Base-by-base conservation (phyloP, 1,140 invertebrate genomes). In the Bemisia tabaci region DNA sequence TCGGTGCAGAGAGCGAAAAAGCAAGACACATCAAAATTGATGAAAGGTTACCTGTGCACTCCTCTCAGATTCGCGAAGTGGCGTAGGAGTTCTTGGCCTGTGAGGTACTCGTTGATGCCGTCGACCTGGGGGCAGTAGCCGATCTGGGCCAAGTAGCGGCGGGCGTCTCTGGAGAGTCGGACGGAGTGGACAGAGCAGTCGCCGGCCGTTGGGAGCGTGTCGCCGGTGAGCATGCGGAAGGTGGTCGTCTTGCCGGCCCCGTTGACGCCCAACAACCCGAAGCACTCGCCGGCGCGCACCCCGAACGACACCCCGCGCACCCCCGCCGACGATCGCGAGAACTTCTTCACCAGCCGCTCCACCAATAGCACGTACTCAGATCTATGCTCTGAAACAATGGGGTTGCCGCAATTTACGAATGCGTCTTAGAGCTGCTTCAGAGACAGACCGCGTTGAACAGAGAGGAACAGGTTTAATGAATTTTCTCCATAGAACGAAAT, bases 211-310 rank as follows among this genome's bases (percentile, higher is more conserved):
- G 69, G 66, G 33, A 67, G 33, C 21, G 59, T 65, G 22, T 69
- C 68, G 21, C 94, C 94, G 1, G 92, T 95, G 66, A 94, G 77
- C 89, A 94, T 93, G 75, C 89, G 88, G 74, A 95, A 95, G 0
- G 89, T 92, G 2, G 88, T 89, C 1, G 91, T 93, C 79, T 92
- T 89, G 1, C 84, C 87, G 27, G 90, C 89, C 21, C 90, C 90
- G 76, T 94, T 94, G 1, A 91, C 83, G 9, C 94, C 94, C 26
- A 97, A 79, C 39, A 97, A 77, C 0, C 94, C 94, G 77, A 96
- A 96, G 74, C 92, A 95, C 79, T 96, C 88, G 1, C 88, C 87
- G 22, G 81, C 78, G n/a, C 81, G 79, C n/a, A 84, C 80, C 5
- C 77, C 83, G 66, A 92, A 82, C 72, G 83, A 86, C 0, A 93